phyloP scores from a whole-genome alignment of 2,888 invertebrate species.

The Drosophila birchii region DNA sequence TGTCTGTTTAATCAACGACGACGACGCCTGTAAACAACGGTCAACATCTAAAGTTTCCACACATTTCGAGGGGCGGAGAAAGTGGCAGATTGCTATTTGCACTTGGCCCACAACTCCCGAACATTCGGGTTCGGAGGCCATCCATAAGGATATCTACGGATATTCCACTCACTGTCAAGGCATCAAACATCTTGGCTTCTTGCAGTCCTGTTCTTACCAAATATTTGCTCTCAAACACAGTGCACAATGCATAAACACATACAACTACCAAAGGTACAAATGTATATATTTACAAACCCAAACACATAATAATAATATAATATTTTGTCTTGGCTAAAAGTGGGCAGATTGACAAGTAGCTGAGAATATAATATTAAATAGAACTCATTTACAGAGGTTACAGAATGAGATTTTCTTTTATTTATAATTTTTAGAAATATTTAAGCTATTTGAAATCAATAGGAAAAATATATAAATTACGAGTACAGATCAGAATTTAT shows the following conservation, averaged over 20 bases:
- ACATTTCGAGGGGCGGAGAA: constrained; percentile 5
- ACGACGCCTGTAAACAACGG: constrained; percentile 70
- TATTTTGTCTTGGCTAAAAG: constrained; percentile 10
- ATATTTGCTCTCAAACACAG: constrained; percentile 66
- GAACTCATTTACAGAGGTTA: too few relatives aligned
- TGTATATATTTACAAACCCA: constrained; percentile 23
- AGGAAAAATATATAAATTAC: too few relatives aligned
- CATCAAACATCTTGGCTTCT: constrained; percentile 75
- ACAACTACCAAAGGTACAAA: background rate
- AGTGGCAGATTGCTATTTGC: constrained; percentile 34
- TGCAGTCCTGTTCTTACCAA: constrained; percentile 62
- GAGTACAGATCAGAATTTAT: background rate
- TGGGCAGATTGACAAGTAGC: constrained; percentile 30
- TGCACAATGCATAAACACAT: constrained; percentile 42
- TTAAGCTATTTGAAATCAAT: background rate
- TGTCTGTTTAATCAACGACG: constrained; percentile 75
- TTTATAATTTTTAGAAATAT: too few relatives aligned
- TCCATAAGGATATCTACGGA: constrained; percentile 42
- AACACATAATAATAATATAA: constrained; percentile 43
- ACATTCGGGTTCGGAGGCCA: constrained; percentile 4
- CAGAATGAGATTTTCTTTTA: too few relatives aligned
- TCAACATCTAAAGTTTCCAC: constrained; percentile 51
- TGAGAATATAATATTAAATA: background rate
- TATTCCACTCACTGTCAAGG: constrained; percentile 49
- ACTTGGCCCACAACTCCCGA: constrained; percentile 37